Evolutionary conservation across 2,888 invertebrate species (phyloP), one percentile per base, ranked within the genome.

Genomic region (Torymus aiolomorphi): DNA sequence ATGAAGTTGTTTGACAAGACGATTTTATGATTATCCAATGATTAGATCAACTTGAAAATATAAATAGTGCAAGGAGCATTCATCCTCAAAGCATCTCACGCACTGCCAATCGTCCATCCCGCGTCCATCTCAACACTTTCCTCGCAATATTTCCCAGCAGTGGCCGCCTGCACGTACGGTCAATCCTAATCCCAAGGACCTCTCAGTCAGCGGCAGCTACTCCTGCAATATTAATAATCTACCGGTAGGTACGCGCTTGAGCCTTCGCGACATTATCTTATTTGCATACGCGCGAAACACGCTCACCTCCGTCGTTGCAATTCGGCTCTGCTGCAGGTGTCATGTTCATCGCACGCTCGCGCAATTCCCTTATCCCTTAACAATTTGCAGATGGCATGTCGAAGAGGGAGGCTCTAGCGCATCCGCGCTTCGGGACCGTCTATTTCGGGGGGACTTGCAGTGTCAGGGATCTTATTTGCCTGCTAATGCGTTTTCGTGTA

Each of bases 301-400:
- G 31, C 31, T 31, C 31, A 31, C 31, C 31, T 31, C 31, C 31
- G 31, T 3, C 31, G 31, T 31, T 66, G 65, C 67, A 62, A 74
- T 78, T 75, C n/a, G 75, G 77, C 81, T 75, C n/a, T 74, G 77
- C 81, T 83, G 78, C 80, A 79, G 81, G 85, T 85, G 86, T 85
- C 84, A 78, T 86, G 87, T 87, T 84, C 83, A 14, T 61, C 62
- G 78, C 83, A 81, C 83, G 84, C 82, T 83, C 76, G 78, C 85
- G 84, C 88, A 75, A 80, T 80, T 88, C 88, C 88, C 88, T 87
- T 87, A 88, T 88, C 88, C 88, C 88, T 88, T 85, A 88, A 88
- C 88, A 88, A 88, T 88, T 88, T 88, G 86, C 86, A 82, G 84
- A 85, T 87, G 86, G 87, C 88, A 87, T 84, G 86, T 84, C 84